Evolutionary conservation across 2,797 vertebrate genomes (phyloP).

Genomic region (Alauda arvensis): DNA sequence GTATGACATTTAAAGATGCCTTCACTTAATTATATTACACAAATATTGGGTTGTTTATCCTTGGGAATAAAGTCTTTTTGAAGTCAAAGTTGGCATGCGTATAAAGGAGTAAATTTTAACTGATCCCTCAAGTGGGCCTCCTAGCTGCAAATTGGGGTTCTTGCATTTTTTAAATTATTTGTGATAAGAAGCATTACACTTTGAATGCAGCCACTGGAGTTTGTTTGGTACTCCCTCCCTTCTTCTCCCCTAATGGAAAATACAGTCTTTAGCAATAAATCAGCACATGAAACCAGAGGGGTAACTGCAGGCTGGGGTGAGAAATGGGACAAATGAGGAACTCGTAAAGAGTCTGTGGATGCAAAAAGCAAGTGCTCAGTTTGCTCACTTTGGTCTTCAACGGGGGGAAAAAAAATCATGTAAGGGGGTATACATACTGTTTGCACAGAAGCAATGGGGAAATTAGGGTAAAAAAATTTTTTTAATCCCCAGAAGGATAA

Average conservation of each 20-base stretch:
- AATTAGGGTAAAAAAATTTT: neutral
- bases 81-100: constrained; percentile 98
- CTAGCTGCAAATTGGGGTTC: constrained; percentile 74
- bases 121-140: constrained; percentile 77
- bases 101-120: constrained; percentile 84
- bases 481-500: neutral
- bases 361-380: constrained; percentile 4
- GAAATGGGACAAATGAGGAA: neutral
- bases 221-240: constrained; percentile 48
- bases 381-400: neutral
- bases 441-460: neutral
- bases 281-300: constrained; percentile 13
- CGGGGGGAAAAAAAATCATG: neutral
- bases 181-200: constrained; percentile 70
- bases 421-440: neutral
- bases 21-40: constrained; percentile 99
- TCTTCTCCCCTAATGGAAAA: constrained; percentile 46
- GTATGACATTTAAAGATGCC: constrained; percentile 99
- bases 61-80: constrained; percentile 96
- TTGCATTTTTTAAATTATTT: constrained; percentile 71
- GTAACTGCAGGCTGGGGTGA: neutral
- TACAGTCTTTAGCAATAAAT: constrained; percentile 33
- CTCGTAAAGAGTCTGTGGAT: neutral
- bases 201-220: constrained; percentile 65
- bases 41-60: constrained; percentile 99